Base-by-base conservation (phyloP, 1,140 invertebrate genomes). In the Drosophila guanche region DNA sequence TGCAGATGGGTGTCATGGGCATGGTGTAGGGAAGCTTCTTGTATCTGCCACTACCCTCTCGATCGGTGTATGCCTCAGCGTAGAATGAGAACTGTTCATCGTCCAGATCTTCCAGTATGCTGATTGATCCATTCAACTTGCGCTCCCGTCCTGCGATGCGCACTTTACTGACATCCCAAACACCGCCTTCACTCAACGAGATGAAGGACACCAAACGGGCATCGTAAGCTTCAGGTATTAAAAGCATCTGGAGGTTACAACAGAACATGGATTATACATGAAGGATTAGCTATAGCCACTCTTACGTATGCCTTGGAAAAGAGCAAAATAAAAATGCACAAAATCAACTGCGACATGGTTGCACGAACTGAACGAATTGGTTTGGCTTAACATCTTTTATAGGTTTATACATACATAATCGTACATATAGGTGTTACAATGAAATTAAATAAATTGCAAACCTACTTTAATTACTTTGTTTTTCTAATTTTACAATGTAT, bases 11-110 rank as follows among this genome's bases (percentile, higher is more conserved):
- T 8, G 23, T 10, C 2, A 6, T 37, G 7, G 69, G 43, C 7
- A 54, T 8, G 3, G 43, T 23, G 7, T 46, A 40, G 0, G 73
- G 61, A 14, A 74, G 1, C 43, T 7, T 43, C 25, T 52, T 65
- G 51, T 5, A 81, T 14, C 54, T 6, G 12, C 78, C 78, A 61
- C 22, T 41, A 20, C 59, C 51, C 1, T 27, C 5, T 0, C 50
- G 2, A 73, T 81, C 78, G 6, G 14, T 33, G 6, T 50, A 57
- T 12, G 52, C 20, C 1, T 81, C 68, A 1, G 16, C 45, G 5
- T 47, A 54, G 2, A 65, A 2, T 3, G 46, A 27, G 40, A 50
- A 45, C 5, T 51, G 16, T 0, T 25, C 6, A 8, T 53, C 12
- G 4, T 60, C 40, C 47, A 80, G 40, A 8, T 72, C 67, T 4